Base-by-base conservation (phyloP, 2,888 invertebrate species). In the Parasteatoda lunata region DNA sequence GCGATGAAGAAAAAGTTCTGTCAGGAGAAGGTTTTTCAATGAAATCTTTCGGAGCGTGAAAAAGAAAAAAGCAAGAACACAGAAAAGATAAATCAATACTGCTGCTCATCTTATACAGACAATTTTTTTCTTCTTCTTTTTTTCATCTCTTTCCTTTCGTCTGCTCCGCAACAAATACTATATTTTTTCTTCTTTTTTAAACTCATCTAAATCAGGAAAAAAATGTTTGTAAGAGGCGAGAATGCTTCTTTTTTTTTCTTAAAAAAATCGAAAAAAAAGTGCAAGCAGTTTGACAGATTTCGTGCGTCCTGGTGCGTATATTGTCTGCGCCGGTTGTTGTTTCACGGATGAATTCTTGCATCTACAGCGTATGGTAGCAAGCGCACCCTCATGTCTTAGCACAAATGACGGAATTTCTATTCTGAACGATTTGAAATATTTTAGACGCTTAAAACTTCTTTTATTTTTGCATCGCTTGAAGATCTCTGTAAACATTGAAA, bases 301-400 rank as follows among this genome's bases (percentile, higher is more conserved):
- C 71, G 70, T 71, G 80, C 80, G 65, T 80, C 80, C 72, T 80
- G 80, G 71, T 71, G 71, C 80, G 80, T 80, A 72, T 80, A 80
- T 80, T 72, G 80, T 80, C 80, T 71, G 47, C n/a, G 64, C 72
- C 64, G 70, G 65, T 80, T 80, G 72, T 80, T 80, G 66, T 72
- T 65, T 80, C 70, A 49, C 65, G 80, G 70, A 51, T 64, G 52
- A 52, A n/a, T 72, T 71, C 48, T 13, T 51, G 30, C 65, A 65
- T 71, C 65, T 66, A 64, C 54, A 13, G 54, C 13, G 9, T 11
- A 8, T 54, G 30, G 30, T 30, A 30, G 30, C 30, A 30, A 30
- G 13, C 13, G 54, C 54, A 13, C 54, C 54, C 8, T 11, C 54
- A 11, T 54, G 8, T 13, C 13, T 54, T 11, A 3, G 54, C 54